A percentile compares a stretch with the other conserved stretches of the same genome.
phyloP scores from a whole-genome alignment of 2,113 vertebrate genomes.

The Chauna torquata region DNA sequence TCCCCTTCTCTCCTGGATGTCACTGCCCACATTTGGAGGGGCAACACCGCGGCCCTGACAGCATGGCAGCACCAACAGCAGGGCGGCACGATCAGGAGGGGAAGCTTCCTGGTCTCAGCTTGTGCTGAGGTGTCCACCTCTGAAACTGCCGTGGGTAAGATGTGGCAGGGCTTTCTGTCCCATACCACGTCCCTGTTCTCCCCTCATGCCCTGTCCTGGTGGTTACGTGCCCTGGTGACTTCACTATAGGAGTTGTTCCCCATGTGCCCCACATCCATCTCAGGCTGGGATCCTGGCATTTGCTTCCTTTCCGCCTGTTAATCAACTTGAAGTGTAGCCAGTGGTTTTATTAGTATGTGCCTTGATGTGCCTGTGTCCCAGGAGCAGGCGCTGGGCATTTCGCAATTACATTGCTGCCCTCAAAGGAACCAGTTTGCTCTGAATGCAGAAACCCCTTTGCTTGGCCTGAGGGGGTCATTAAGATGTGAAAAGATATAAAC shows the following conservation, averaged over 20 bases:
- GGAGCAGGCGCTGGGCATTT: neutral
- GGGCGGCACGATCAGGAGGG: neutral
- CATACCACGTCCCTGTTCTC: neutral
- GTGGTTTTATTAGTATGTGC: neutral
- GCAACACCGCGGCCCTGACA: too few species aligned
- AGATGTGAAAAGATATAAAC: neutral
- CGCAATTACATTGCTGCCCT: neutral
- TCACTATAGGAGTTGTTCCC: too few species aligned
- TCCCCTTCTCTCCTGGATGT: neutral
- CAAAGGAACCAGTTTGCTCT: neutral
- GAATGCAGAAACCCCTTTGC: neutral
- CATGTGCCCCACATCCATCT: neutral
- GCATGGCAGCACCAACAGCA: too few species aligned
- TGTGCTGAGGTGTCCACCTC: neutral
- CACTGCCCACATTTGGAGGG: neutral
- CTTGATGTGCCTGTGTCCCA: neutral
- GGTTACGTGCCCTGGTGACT: neutral
- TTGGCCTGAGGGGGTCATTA: slow-evolving; percentile 7
- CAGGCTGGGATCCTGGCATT: neutral
- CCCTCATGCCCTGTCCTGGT: neutral
- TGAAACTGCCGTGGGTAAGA: neutral
- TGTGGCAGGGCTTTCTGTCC: neutral
- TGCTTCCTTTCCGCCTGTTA: neutral
- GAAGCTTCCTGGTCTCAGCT: neutral
- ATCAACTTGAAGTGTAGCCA: neutral